These are phyloP conservation scores for Atrichornis clamosus DNA, from an alignment of 2,113 vertebrate species.

Conservation along the genomic window DNA sequence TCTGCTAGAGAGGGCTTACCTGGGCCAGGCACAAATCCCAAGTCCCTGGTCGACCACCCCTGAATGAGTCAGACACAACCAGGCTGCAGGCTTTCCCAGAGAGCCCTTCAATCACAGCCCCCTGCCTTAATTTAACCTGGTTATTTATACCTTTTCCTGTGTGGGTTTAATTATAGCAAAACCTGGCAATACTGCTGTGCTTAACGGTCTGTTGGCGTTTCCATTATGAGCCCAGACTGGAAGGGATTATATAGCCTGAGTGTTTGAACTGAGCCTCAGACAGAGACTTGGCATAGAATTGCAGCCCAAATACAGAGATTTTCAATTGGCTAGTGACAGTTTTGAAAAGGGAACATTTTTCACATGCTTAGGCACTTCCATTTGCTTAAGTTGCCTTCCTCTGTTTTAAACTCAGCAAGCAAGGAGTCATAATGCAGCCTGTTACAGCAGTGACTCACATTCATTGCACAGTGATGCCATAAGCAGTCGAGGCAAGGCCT, in stretches of 20 bases:
- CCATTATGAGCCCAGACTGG: conserved; percentile 53
- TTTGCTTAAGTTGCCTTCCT: conserved; percentile 32
- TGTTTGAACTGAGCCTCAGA: conserved; percentile 57
- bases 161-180: conserved; percentile 52
- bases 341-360: conserved; percentile 60
- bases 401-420: conserved; percentile 25
- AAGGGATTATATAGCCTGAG: conserved; percentile 58
- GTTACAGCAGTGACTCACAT: conserved; percentile 3
- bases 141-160: conserved; percentile 59
- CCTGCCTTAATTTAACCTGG: conserved; percentile 35
- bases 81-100: neutral
- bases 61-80: neutral
- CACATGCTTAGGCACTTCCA: conserved; percentile 52
- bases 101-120: conserved; percentile 1
- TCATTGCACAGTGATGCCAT: neutral
- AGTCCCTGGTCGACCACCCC: neutral
- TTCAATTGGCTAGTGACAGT: conserved; percentile 54
- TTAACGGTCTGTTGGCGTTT: conserved; percentile 58
- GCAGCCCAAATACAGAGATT: conserved; percentile 44
- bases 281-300: conserved; percentile 41
- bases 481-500: neutral
- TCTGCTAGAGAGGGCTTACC: neutral
- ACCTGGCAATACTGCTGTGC: conserved; percentile 45
- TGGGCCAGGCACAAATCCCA: neutral
- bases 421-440: conserved; percentile 20